These are phyloP conservation scores for Acromyrmex heyeri DNA, from an alignment of 1,140 invertebrate genomes.

Conservation along the genomic window DNA sequence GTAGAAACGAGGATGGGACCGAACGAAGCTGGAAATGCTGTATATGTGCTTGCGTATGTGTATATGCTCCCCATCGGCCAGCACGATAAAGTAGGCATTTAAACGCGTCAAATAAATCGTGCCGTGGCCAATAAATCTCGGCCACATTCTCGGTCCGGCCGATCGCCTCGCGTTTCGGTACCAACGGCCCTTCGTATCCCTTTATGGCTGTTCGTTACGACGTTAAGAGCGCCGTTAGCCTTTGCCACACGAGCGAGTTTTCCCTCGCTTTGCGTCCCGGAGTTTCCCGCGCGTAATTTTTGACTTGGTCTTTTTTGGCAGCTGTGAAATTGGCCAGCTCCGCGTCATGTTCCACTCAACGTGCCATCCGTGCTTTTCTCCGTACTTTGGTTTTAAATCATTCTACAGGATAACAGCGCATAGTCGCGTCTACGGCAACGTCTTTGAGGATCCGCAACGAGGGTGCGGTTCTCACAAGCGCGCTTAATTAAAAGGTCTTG, in stretches of 20 bases:
- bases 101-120: constrained; percentile 83
- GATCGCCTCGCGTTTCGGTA: constrained; percentile 76
- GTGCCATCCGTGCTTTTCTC: neutral
- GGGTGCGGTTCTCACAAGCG: constrained; percentile 19
- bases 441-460: constrained; percentile 42
- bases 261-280: neutral
- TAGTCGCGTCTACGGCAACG: neutral
- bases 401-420: constrained; percentile 28
- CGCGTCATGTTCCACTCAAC: neutral
- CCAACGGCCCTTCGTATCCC: constrained; percentile 29
- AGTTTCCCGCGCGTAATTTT: constrained; percentile 20
- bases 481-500: constrained; percentile 73
- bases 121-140: constrained; percentile 77
- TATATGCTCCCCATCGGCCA: neutral
- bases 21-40: constrained; percentile 39
- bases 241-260: constrained; percentile 40
- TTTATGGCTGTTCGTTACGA: constrained; percentile 60
- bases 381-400: constrained; percentile 65
- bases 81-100: constrained; percentile 82
- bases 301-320: constrained; percentile 45
- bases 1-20: constrained; percentile 1
- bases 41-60: too few species aligned
- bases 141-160: constrained; percentile 70
- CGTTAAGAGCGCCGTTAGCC: constrained; percentile 62
- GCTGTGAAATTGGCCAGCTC: constrained; percentile 42